Evolutionary conservation across 1,140 invertebrate species (phyloP).

Genomic region (Lanistes nyassanus): DNA sequence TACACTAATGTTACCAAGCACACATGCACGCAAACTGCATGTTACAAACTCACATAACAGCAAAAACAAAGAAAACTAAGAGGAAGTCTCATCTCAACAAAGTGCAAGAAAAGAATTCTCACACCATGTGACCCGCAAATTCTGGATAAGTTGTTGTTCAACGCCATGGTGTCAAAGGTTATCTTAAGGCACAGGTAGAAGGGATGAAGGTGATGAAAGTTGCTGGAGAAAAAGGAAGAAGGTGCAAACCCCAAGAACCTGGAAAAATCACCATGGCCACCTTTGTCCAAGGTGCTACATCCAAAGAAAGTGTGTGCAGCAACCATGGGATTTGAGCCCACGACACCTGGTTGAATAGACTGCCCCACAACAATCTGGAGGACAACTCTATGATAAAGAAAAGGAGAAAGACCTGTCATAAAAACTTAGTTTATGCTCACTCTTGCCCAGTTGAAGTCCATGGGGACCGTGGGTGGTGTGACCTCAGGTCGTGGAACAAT

Average conservation of each 20-base stretch:
- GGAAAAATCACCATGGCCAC: neutral
- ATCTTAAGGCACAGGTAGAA: no score
- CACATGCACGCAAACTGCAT: neutral
- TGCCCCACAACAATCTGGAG: no score
- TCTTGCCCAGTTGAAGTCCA: constrained; percentile 99
- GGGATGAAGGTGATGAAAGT: neutral
- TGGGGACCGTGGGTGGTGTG: constrained; percentile 97
- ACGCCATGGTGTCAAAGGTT: no score
- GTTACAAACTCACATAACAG: neutral
- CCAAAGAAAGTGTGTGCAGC: neutral
- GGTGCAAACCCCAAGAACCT: neutral
- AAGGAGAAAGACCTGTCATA: no score
- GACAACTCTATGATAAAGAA: no score
- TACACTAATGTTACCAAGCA: neutral
- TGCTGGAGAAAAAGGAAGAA: neutral
- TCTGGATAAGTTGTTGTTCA: neutral
- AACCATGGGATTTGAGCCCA: neutral
- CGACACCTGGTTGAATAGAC: no score
- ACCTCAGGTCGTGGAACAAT: constrained; percentile 91
- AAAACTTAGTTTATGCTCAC: constrained; percentile 70
- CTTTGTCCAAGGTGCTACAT: no score
- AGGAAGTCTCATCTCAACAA: neutral
- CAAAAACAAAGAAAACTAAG: neutral
- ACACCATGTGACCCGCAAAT: no score
- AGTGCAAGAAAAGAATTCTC: no score